Evolutionary conservation across 2,797 vertebrate genomes (phyloP), one percentile per base, ranked within the genome.

Genomic region (Martes flavigula): DNA sequence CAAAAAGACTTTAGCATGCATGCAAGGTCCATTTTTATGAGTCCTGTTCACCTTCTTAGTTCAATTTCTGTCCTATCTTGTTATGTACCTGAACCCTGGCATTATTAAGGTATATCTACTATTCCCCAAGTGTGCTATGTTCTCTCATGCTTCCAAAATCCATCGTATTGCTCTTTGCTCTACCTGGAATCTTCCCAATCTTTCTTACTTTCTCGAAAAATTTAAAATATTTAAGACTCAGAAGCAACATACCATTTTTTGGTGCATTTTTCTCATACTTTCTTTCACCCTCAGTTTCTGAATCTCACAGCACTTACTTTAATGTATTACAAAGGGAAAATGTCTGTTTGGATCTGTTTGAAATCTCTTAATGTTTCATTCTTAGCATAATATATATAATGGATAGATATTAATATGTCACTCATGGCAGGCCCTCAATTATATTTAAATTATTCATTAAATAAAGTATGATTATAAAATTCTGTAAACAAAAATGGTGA

Each of bases 361-460:
- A 82, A 4, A 46, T 38, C 11, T 60, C 43, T 70, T n/a, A 43
- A 90, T 12, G 5, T 70, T 83, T 91, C 21, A 91, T 62, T 66
- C 30, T 77, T 78, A 91, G 30, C 27, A 48, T 48, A 77, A 23
- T 66, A 87, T 68, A 17, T 35, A 82, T 40, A 60, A 83, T 78
- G 75, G 23, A 25, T 62, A 87, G 40, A 70, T 60, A 46, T 87
- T 66, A 83, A 90, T 27, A 79, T 87, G 48, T 72, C 54, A 83
- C 14, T 21, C 20, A 87, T 18, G 78, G 21, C 15, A 48, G n/a
- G 21, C 6, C 21, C 5, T 66, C 56, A 38, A 43, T 68, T 85
- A 79, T 13, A 86, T 43, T 60, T 46, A 62, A 88, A 62, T 91
- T 66, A 73, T 46, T 93, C n/a, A 96, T 43, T 87, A 94, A 90